These are phyloP conservation scores for Melanchra persicariae DNA, from an alignment of 2,888 invertebrate species.

Conservation along the genomic window DNA sequence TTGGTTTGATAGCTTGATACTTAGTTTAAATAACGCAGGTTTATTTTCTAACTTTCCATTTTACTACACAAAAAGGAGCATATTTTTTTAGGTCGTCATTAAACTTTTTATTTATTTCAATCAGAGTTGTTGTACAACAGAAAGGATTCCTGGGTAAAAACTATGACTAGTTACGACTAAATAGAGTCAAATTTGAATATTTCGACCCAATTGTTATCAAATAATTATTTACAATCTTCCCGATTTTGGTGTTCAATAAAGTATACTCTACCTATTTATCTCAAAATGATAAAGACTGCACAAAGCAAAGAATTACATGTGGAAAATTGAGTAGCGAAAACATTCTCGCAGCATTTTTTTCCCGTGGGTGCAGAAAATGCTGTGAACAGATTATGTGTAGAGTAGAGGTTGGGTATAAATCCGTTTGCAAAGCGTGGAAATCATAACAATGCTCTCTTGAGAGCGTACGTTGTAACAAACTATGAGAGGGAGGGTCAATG, in stretches of 20 bases:
- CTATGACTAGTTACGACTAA: no score
- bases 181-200: no score
- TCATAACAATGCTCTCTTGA: conserved; percentile 50
- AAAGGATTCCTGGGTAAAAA: no score
- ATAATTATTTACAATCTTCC: no score
- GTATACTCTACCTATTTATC: neutral
- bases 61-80: neutral
- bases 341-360: neutral
- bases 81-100: neutral
- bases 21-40: neutral
- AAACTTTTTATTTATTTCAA: neutral
- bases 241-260: no score
- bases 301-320: neutral
- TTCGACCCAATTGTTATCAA: no score
- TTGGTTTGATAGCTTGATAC: no score
- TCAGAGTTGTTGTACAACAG: neutral
- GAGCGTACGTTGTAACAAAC: conserved; percentile 16
- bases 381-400: conserved; percentile 19
- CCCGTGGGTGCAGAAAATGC: conserved; percentile 9
- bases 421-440: conserved; percentile 36
- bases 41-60: neutral
- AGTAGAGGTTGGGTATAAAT: conserved; percentile 22
- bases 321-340: neutral
- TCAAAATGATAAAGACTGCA: neutral
- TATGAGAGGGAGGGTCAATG: conserved; percentile 21